A percentile compares a stretch with the other conserved stretches of the same genome.
Conservation (phyloP, 1,140 invertebrate species). For the Wiebesia pumilae region DNA sequence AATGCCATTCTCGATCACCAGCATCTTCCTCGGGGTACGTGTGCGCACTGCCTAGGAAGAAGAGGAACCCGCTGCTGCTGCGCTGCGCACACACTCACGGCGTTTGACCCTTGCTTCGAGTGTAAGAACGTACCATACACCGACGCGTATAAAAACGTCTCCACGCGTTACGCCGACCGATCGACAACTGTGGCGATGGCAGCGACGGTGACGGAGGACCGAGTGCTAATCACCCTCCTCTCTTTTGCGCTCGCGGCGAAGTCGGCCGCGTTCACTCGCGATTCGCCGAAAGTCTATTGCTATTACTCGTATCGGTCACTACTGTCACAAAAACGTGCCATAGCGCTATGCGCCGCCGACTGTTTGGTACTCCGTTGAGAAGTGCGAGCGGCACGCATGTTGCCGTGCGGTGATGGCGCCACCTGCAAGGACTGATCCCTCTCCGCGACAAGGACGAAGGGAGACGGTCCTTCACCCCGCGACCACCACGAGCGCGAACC, state of each 20-base stretch:
- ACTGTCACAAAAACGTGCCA: background rate
- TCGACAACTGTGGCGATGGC: constrained; percentile 54
- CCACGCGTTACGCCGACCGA: constrained; percentile 47
- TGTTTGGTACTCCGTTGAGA: background rate
- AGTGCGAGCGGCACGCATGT: background rate
- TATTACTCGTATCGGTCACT: background rate
- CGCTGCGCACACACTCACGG: background rate
- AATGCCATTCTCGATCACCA: background rate
- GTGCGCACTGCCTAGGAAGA: too few species aligned
- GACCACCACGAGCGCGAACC: background rate
- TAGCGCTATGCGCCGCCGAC: constrained; percentile 6
- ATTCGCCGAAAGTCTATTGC: background rate
- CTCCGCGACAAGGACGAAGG: too few species aligned
- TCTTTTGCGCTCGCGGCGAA: background rate
- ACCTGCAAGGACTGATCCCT: constrained; percentile 58
- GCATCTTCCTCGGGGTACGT: too few species aligned
- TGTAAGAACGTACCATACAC: too few species aligned
- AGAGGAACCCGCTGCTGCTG: too few species aligned
- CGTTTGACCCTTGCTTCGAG: background rate
- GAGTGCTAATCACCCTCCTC: background rate
- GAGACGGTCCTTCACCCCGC: constrained; percentile 1
- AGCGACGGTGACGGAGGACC: background rate
- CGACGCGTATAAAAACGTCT: background rate
- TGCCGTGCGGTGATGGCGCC: constrained; percentile 58
- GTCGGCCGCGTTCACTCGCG: background rate